phyloP scores from a whole-genome alignment of 2,888 invertebrate genomes.

The Iselma pallidipennis region DNA sequence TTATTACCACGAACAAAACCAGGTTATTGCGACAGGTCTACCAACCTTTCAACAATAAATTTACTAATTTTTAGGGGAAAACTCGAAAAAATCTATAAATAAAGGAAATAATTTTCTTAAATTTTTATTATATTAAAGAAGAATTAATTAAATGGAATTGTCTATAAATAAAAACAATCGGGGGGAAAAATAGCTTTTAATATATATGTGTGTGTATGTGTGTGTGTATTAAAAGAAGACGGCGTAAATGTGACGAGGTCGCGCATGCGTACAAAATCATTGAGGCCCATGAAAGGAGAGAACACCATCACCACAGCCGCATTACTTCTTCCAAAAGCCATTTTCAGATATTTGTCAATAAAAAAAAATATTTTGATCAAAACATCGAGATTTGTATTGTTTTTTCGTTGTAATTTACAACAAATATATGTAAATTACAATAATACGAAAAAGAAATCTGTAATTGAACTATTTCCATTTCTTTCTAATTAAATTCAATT shows the following conservation, averaged over 20 bases:
- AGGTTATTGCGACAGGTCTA: not conserved
- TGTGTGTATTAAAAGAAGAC: slow-evolving; percentile 17
- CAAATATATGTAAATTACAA: too few relatives aligned
- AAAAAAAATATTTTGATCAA: not conserved
- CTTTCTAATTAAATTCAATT: too few relatives aligned
- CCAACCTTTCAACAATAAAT: not conserved
- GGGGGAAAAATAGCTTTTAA: not conserved
- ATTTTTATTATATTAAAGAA: too few relatives aligned
- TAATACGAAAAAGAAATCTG: too few relatives aligned
- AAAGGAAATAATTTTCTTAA: too few relatives aligned
- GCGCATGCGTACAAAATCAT: slow-evolving; percentile 45
- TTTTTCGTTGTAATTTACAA: too few relatives aligned
- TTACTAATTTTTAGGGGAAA: not conserved
- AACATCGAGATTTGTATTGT: too few relatives aligned
- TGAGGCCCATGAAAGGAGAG: slow-evolving; percentile 54
- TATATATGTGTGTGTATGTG: not conserved
- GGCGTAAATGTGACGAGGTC: slow-evolving; percentile 48
- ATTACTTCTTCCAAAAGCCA: slow-evolving; percentile 20
- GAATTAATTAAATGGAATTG: not conserved
- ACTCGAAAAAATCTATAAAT: too few relatives aligned
- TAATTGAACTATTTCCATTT: too few relatives aligned
- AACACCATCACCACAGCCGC: slow-evolving; percentile 29
- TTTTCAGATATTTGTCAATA: not conserved
- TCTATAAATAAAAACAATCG: slow-evolving; percentile 4
- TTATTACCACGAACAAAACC: not conserved